Conservation (phyloP, 2,888 invertebrate genomes). For the Latrodectus elegans region DNA sequence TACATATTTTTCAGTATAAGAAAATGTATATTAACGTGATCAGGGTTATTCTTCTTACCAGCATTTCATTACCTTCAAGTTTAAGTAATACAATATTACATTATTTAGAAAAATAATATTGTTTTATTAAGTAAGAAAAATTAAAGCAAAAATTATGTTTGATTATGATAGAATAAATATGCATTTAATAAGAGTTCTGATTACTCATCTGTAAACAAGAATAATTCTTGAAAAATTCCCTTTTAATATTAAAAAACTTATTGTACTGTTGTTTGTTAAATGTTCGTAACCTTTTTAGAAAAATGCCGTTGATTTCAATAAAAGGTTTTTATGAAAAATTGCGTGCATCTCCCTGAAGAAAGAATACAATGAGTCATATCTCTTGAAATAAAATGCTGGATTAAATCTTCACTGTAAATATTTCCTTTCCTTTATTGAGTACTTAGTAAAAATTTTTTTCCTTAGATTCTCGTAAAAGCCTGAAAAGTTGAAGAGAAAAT, state of each 20-base stretch:
- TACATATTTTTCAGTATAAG: too few relatives aligned
- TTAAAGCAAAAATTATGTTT: too few relatives aligned
- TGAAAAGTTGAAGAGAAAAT: conserved; percentile 6
- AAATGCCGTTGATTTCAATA: conserved; percentile 5
- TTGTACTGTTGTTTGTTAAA: neutral
- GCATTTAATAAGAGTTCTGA: too few relatives aligned
- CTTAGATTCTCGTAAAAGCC: conserved; percentile 1
- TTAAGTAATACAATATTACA: too few relatives aligned
- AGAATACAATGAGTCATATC: conserved; percentile 19
- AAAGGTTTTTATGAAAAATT: neutral
- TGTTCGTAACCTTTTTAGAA: neutral
- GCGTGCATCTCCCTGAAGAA: neutral
- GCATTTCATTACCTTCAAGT: too few relatives aligned
- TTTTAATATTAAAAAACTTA: neutral
- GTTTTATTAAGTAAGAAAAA: too few relatives aligned
- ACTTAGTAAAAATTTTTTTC: neutral
- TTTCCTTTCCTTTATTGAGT: conserved; percentile 27
- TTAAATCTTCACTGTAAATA: conserved; percentile 36
- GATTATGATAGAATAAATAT: too few relatives aligned
- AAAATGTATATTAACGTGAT: too few relatives aligned
- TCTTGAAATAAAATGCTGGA: conserved; percentile 11
- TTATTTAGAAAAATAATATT: too few relatives aligned
- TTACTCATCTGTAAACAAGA: too few relatives aligned
- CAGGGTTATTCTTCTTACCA: too few relatives aligned
- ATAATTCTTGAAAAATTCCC: neutral